A percentile compares a stretch with the other conserved stretches of the same genome.
Evolutionary conservation across 2,888 invertebrate genomes (phyloP).

Genomic region (Netelia melanura): DNA sequence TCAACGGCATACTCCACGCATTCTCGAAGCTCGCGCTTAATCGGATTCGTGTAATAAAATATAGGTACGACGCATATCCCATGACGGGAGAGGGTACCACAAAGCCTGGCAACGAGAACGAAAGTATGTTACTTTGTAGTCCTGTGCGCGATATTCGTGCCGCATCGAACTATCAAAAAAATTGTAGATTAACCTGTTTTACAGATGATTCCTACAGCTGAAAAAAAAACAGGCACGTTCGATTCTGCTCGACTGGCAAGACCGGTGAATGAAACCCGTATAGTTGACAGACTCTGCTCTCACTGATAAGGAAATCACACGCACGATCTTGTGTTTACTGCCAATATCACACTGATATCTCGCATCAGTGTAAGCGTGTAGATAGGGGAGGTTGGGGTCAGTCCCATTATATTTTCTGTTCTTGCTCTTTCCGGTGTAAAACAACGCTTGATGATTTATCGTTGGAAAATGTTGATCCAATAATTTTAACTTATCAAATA

Average conservation of each 20-base stretch:
- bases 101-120: constrained; percentile 23
- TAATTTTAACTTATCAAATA: too few relatives aligned
- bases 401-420: too few relatives aligned
- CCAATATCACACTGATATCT: background rate
- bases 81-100: constrained; percentile 32
- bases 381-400: too few relatives aligned
- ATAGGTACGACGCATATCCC: constrained; percentile 14
- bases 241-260: constrained; percentile 37
- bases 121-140: background rate
- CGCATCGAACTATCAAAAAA: constrained; percentile 19
- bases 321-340: background rate
- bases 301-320: constrained; percentile 42
- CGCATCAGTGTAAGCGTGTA: background rate
- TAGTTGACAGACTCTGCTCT: constrained; percentile 19
- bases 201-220: background rate
- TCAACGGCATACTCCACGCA: constrained; percentile 19
- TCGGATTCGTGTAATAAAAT: constrained; percentile 50
- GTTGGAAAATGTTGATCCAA: too few relatives aligned
- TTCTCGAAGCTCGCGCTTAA: constrained; percentile 27
- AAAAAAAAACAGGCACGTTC: background rate
- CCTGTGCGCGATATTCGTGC: background rate
- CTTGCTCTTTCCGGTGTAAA: too few relatives aligned
- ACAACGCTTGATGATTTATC: too few relatives aligned
- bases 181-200: constrained; percentile 47
- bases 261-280: constrained; percentile 28